Evolutionary conservation across 2,888 invertebrate genomes (phyloP).

Genomic region (Spodoptera exigua): DNA sequence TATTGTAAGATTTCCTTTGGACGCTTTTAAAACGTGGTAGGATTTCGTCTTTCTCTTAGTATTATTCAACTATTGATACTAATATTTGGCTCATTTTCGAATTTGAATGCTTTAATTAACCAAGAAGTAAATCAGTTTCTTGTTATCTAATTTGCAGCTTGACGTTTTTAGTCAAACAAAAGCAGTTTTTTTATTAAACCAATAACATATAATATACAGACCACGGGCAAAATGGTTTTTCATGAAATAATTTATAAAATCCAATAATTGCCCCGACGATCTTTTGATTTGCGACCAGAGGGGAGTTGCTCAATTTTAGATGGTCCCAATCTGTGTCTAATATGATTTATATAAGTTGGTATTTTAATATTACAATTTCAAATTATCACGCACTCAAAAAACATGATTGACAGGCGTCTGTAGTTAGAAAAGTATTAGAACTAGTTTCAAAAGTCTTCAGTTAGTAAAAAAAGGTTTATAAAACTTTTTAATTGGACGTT

Average conservation of each 20-base stretch:
- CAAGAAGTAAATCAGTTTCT: no score
- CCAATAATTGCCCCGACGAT: constrained; percentile 67
- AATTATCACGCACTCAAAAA: constrained; percentile 28
- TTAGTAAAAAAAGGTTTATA: constrained; percentile 15
- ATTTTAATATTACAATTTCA: constrained; percentile 35
- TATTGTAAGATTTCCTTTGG: constrained; percentile 16
- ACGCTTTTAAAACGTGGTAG: neutral
- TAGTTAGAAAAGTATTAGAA: constrained; percentile 31
- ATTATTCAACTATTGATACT: no score
- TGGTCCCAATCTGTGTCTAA: constrained; percentile 45
- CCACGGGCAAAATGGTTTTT: constrained; percentile 34
- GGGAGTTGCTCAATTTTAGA: constrained; percentile 53
- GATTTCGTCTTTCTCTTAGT: no score
- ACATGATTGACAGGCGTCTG: constrained; percentile 34
- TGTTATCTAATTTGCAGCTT: neutral
- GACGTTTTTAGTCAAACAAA: constrained; percentile 14
- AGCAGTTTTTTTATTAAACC: constrained; percentile 32
- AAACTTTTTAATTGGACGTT: constrained; percentile 9
- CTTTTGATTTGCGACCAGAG: constrained; percentile 62
- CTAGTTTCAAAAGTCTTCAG: constrained; percentile 17
- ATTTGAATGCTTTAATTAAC: no score
- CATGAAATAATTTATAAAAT: constrained; percentile 64
- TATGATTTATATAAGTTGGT: constrained; percentile 44
- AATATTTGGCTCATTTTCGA: no score
- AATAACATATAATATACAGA: constrained; percentile 44